Conservation (phyloP, 2,888 invertebrate species). For the Campoplex nolae region DNA sequence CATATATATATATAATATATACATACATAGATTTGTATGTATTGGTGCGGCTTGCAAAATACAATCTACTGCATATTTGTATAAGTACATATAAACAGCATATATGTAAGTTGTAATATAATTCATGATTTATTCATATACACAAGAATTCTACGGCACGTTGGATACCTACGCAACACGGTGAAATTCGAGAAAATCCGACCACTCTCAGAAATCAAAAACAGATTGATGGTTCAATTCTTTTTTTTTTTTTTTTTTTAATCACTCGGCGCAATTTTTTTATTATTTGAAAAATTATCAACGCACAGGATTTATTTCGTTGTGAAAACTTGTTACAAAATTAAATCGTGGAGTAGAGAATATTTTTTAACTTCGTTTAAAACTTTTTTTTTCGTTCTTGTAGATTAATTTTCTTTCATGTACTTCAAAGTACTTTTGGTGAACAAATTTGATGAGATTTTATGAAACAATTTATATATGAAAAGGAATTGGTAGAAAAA, state of each 20-base stretch:
- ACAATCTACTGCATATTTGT: conserved; percentile 66
- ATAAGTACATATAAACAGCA: conserved; percentile 62
- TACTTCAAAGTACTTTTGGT: neutral
- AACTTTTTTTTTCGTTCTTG: neutral
- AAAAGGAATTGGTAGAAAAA: neutral
- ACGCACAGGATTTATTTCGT: too few species aligned
- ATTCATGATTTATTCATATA: conserved; percentile 61
- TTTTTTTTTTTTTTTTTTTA: neutral
- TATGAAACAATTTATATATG: too few species aligned
- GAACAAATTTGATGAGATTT: neutral
- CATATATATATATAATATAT: neutral
- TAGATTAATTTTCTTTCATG: neutral
- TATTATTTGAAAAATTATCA: too few species aligned
- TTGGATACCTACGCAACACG: conserved; percentile 74
- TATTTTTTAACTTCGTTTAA: too few species aligned
- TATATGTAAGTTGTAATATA: conserved; percentile 76
- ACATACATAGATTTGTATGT: conserved; percentile 19
- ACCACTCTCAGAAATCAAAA: conserved; percentile 49
- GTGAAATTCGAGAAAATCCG: conserved; percentile 52
- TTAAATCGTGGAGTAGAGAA: too few species aligned
- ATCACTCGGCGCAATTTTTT: too few species aligned
- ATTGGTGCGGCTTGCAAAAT: conserved; percentile 67
- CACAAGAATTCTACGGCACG: conserved; percentile 70
- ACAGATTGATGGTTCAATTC: neutral
- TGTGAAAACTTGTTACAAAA: too few species aligned